Evolutionary conservation across 2,888 invertebrate genomes (phyloP), one percentile per base, ranked within the genome.

Genomic region (Drosophila koepferae): DNA sequence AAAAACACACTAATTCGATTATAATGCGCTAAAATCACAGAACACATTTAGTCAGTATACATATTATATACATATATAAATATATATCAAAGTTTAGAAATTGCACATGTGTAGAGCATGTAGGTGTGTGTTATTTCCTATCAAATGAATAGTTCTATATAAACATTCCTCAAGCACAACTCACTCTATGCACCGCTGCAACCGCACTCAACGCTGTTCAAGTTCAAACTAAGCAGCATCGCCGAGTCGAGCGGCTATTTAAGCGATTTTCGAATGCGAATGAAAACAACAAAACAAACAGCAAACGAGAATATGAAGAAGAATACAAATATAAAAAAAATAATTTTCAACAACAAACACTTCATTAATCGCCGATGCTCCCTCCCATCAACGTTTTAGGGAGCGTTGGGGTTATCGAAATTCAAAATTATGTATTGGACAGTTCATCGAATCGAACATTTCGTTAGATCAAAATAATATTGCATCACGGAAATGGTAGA

Each of bases 191-290:
- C 8, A 44, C 48, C 36, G 40, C 38, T 31, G 43, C 64, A 70
- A 82, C 80, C 74, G 71, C 38, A 60, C 80, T 48, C 75, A 62
- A 67, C 69, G 72, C 73, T 62, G 75, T 63, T 74, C 46, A 71
- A 75, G 76, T 65, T 78, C 65, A 72, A 76, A 86, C 86, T 86
- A 71, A 86, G 44, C 55, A 77, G 61, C 68, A 70, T 74, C 72
- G 60, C 28, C 18, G 43, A 53, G 34, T 31, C 20, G 53, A 14
- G 34, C 53, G 53, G 31, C 70, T 72, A 78, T 89, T 80, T 84
- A 85, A 82, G 61, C 66, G 68, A 44, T 72, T 70, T 41, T 53
- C 78, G 64, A 72, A 54, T 8, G 7, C 55, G 55, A 48, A 56
- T 63, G 40, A 46, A 63, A 59, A 36, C 40, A 49, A 56, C 18